Evolutionary conservation across 2,888 invertebrate genomes (phyloP).

Genomic region (Synanthedon formicaeformis): DNA sequence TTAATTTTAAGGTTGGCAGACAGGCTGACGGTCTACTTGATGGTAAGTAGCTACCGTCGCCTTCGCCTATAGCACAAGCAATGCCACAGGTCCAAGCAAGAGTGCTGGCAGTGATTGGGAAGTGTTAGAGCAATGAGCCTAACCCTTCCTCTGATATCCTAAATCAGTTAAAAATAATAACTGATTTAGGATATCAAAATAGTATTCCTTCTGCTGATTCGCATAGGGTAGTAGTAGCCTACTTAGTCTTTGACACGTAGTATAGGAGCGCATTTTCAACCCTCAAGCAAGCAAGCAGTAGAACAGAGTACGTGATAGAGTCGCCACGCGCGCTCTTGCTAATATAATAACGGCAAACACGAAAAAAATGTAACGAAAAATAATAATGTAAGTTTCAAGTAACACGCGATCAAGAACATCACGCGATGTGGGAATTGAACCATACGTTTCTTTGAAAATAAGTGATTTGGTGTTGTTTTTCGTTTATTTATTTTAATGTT

Average conservation of each 20-base stretch:
- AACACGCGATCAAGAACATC: constrained; percentile 14
- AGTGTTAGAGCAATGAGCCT: too few species aligned
- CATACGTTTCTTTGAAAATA: background rate
- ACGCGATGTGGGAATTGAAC: constrained; percentile 13
- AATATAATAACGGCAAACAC: constrained; percentile 30
- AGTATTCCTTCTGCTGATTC: background rate
- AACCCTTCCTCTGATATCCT: too few species aligned
- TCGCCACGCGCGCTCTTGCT: constrained; percentile 20
- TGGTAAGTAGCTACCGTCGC: too few species aligned
- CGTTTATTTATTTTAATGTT: background rate
- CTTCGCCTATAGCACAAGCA: too few species aligned
- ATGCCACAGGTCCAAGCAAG: too few species aligned
- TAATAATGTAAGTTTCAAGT: constrained; percentile 8
- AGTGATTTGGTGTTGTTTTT: background rate
- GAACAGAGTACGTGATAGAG: constrained; percentile 25
- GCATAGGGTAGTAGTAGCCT: background rate
- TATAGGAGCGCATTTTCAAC: constrained; percentile 46
- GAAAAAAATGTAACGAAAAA: constrained; percentile 42
- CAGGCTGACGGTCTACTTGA: too few species aligned
- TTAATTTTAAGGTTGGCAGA: too few species aligned
- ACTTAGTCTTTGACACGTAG: constrained; percentile 45
- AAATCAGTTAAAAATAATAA: too few species aligned
- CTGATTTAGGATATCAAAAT: background rate
- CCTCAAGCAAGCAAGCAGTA: constrained; percentile 48
- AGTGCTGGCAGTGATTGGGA: too few species aligned